Evolutionary conservation across 2,113 vertebrate species (phyloP).

Genomic region (Parus major): DNA sequence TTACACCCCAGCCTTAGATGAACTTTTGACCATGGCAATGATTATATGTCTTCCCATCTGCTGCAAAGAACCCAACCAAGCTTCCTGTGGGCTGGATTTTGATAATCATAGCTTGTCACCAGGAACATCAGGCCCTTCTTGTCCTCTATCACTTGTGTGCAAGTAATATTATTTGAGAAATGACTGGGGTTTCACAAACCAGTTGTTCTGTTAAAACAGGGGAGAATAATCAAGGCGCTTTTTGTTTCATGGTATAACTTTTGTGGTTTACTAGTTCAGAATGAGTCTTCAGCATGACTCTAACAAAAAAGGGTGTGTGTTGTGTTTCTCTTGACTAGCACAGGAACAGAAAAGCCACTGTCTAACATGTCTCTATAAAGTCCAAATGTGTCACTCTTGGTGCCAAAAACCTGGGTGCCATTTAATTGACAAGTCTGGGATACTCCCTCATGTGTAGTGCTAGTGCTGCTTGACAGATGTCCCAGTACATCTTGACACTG

Average conservation of each 20-base stretch:
- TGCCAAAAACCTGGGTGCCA: conserved; percentile 24
- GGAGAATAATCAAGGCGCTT: background rate
- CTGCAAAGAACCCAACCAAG: background rate
- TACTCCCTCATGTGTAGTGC: background rate
- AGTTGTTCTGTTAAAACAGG: background rate
- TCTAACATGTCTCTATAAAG: background rate
- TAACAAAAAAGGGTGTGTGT: background rate
- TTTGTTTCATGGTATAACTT: background rate
- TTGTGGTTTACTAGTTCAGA: background rate
- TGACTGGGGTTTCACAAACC: background rate
- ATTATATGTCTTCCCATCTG: background rate
- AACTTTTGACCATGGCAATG: background rate
- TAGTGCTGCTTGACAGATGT: background rate
- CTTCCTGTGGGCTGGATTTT: background rate
- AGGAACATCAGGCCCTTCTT: background rate
- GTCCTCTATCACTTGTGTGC: background rate
- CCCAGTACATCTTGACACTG: background rate
- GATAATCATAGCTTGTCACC: background rate
- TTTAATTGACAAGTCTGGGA: conserved; percentile 19
- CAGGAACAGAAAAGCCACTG: conserved; percentile 25
- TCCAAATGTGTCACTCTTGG: background rate
- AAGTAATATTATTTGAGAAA: background rate
- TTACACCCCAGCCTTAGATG: background rate
- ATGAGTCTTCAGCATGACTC: background rate
- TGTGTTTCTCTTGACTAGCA: background rate